These are phyloP conservation scores for Grallaria varia DNA, from an alignment of 2,113 vertebrate genomes.

Conservation along the genomic window DNA sequence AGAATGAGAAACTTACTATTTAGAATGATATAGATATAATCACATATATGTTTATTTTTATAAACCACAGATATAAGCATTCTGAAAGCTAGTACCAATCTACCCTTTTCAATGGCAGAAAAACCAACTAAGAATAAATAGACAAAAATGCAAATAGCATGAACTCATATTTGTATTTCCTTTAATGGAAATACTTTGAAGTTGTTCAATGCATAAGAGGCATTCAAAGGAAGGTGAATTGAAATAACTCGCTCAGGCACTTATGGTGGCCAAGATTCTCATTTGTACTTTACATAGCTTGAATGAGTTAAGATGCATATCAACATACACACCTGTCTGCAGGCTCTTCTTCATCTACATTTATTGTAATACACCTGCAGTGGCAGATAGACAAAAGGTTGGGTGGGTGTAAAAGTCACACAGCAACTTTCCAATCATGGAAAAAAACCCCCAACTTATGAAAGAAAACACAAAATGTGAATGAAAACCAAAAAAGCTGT, in stretches of 20 bases:
- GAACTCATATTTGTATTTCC: not conserved
- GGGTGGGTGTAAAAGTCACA: not conserved
- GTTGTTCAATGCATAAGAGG: not conserved
- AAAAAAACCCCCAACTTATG: not conserved
- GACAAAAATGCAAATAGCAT: not conserved
- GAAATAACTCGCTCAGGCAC: not conserved
- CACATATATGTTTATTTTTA: not conserved
- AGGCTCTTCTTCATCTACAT: not conserved
- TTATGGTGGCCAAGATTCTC: not conserved
- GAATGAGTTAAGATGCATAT: not conserved
- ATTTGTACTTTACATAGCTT: not conserved
- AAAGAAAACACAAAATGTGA: not conserved
- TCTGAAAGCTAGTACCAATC: not conserved
- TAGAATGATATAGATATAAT: not conserved
- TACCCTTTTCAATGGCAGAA: not conserved
- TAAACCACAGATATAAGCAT: not conserved
- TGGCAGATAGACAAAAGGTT: not conserved
- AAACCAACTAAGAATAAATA: not conserved
- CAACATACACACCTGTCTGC: not conserved
- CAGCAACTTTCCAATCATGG: not conserved
- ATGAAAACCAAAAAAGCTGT: too few species aligned
- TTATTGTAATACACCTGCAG: not conserved
- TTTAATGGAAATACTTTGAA: conserved; percentile 4
- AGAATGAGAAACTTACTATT: not conserved
- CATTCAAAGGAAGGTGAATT: not conserved